These are phyloP conservation scores for Amphilophus citrinellus DNA, from an alignment of 2,113 vertebrate genomes.

Conservation along the genomic window DNA sequence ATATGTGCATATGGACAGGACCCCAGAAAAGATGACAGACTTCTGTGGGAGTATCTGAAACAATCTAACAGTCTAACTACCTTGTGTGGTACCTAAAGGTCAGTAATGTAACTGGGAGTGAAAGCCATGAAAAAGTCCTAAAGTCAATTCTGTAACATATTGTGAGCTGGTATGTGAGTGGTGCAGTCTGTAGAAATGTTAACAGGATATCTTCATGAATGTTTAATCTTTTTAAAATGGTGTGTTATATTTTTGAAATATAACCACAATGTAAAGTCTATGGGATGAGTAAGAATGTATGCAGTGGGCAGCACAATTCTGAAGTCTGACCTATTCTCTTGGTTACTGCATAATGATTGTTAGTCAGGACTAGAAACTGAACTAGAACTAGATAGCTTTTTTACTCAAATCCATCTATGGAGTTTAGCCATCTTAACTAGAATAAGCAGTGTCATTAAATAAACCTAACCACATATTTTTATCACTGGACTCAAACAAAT, in stretches of 20 bases:
- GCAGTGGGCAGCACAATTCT: background rate
- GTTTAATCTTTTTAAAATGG: background rate
- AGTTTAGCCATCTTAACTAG: background rate
- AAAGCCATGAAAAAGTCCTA: too few species aligned
- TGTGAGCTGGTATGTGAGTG: background rate
- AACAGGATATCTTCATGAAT: background rate
- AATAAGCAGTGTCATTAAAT: rapidly evolving
- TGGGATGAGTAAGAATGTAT: rapidly evolving
- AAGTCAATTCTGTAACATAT: background rate
- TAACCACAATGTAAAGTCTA: background rate
- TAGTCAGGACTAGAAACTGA: rapidly evolving
- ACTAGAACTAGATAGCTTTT: background rate
- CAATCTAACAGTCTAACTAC: too few species aligned
- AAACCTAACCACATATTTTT: background rate
- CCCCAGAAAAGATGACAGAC: too few species aligned
- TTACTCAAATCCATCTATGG: background rate
- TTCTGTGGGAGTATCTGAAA: background rate
- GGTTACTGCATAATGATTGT: background rate
- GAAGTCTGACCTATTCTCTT: background rate
- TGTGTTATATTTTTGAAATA: background rate
- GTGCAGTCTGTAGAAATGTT: background rate
- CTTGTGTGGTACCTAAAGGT: background rate
- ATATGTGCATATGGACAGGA: too few species aligned
- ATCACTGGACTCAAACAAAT: background rate
- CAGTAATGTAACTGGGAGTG: background rate